These are phyloP conservation scores for Drosophila albomicans DNA, from an alignment of 1,140 invertebrate species.

Conservation along the genomic window DNA sequence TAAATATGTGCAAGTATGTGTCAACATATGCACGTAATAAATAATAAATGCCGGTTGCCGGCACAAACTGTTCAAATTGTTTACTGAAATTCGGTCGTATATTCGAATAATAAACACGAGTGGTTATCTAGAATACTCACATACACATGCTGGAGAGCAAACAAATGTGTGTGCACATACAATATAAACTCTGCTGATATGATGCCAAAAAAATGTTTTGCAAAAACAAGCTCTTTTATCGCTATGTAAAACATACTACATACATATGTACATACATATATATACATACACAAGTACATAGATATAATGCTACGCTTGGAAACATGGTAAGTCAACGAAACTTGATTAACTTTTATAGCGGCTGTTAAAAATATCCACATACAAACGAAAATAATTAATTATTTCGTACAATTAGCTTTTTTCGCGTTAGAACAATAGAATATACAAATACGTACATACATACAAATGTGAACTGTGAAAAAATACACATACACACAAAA, in stretches of 20 bases:
- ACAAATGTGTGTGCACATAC: conserved; percentile 11
- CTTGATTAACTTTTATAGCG: background rate
- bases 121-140: conserved; percentile 2
- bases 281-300: background rate
- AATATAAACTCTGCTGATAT: conserved; percentile 5
- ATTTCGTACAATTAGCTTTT: background rate
- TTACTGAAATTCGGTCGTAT: background rate
- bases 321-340: conserved; percentile 1
- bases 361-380: background rate
- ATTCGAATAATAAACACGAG: background rate
- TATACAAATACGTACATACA: conserved; percentile 2
- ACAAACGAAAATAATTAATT: background rate
- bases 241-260: background rate
- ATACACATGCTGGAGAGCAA: background rate
- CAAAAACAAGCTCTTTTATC: conserved; percentile 5
- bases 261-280: background rate
- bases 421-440: conserved; percentile 1
- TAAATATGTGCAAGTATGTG: background rate
- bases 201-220: background rate
- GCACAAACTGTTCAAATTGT: background rate
- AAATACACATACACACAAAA: conserved; percentile 3
- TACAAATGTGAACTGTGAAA: background rate
- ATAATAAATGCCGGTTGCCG: conserved; percentile 3
- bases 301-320: background rate
- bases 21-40: background rate